These are phyloP conservation scores for Psococerastis gibbosa DNA, from an alignment of 2,888 invertebrate species.

Conservation along the genomic window DNA sequence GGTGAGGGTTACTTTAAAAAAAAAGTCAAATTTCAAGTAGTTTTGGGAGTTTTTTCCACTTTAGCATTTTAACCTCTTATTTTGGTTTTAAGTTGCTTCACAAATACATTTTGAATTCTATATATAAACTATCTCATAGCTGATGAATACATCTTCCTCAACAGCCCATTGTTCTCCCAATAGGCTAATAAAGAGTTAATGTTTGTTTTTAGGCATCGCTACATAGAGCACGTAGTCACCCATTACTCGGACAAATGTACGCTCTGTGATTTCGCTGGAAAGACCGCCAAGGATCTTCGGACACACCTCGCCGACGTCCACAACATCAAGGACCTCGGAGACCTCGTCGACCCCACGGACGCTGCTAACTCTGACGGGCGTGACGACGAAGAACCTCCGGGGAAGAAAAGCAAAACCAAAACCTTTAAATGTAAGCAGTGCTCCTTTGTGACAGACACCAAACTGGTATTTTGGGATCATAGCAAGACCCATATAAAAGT, in stretches of 20 bases:
- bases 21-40: too few species aligned
- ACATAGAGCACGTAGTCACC: conserved; percentile 33
- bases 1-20: too few species aligned
- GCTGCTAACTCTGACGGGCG: conserved; percentile 21
- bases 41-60: too few species aligned
- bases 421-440: conserved; percentile 20
- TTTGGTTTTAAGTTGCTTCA: too few species aligned
- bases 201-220: conserved; percentile 25
- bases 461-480: conserved; percentile 89
- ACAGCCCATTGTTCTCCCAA: too few species aligned
- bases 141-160: too few species aligned
- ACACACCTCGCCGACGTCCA: conserved; percentile 32
- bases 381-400: conserved; percentile 31
- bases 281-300: conserved; percentile 30
- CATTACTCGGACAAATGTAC: conserved; percentile 34
- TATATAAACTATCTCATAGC: too few species aligned
- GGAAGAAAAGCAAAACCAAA: conserved; percentile 13
- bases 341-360: conserved; percentile 16
- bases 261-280: conserved; percentile 32
- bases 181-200: too few species aligned
- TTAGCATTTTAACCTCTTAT: too few species aligned
- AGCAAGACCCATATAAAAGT: conserved; percentile 70
- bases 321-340: conserved; percentile 17
- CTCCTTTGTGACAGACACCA: conserved; percentile 49
- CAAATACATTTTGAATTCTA: too few species aligned